These are phyloP conservation scores for Ictalurus furcatus DNA, from an alignment of 2,113 vertebrate genomes.

Conservation along the genomic window DNA sequence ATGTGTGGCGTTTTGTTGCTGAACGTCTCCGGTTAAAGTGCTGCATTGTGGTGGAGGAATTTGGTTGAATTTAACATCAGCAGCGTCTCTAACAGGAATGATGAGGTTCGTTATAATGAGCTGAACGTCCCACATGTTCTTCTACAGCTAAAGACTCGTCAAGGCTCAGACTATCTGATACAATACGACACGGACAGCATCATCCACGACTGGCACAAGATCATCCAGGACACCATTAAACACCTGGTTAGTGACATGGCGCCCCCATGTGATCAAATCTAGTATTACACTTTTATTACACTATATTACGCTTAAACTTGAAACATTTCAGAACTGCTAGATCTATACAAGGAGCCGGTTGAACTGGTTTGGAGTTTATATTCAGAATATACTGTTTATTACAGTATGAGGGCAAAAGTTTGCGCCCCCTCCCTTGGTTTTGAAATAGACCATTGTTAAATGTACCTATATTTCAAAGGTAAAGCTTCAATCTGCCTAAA, in stretches of 20 bases:
- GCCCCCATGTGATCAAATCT: background rate
- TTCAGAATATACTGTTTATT: background rate
- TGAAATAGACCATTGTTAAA: background rate
- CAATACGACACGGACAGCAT: slow-evolving; percentile 92
- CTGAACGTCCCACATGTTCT: background rate
- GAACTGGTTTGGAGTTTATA: background rate
- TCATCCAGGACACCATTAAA: slow-evolving; percentile 77
- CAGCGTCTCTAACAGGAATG: background rate
- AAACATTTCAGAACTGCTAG: background rate
- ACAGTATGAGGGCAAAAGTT: background rate
- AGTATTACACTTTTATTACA: background rate
- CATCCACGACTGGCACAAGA: slow-evolving; percentile 82
- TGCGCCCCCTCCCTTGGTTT: background rate
- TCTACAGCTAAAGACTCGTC: slow-evolving; percentile 82
- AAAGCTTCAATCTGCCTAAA: no score
- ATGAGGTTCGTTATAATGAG: background rate
- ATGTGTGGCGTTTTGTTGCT: background rate
- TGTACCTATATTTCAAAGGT: no score
- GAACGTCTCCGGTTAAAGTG: background rate
- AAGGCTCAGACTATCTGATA: slow-evolving; percentile 88
- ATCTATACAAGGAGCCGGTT: background rate
- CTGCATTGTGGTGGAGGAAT: background rate
- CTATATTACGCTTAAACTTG: background rate
- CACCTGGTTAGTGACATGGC: slow-evolving; percentile 70
- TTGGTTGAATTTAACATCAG: background rate